Evolutionary conservation across 2,888 invertebrate species (phyloP), one percentile per base, ranked within the genome.

Genomic region (Caenorhabditis doughertyi): DNA sequence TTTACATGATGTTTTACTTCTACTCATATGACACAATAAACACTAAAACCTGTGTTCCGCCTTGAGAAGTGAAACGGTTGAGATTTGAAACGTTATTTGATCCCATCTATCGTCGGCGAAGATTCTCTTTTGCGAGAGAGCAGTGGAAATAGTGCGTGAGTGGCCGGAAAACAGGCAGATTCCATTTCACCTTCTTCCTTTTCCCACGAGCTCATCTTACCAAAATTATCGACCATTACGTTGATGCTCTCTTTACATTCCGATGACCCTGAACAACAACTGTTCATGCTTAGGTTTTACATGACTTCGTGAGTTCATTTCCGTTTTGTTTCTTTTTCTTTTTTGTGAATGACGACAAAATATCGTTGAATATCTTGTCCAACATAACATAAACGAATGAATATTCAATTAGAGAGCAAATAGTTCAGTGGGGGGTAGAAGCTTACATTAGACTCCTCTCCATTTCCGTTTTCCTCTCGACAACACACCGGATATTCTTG

Each of bases 151-250:
- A 72, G 71, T 71, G 72, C 79, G 71, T 79, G 67, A 73, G 72
- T 72, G 67, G 73, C 65, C 71, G 68, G 80, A 80, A 80, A 80
- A 80, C 73, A 80, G 80, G 73, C 80, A 80, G 80, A 80, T 80
- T 80, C 80, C 80, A 80, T 80, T 80, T 80, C 80, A 73, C 72
- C 73, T 72, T 72, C 72, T 72, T 79, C 53, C 62, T 73, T 60
- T 58, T 73, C 80, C 80, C 80, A 80, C 80, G 80, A 80, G 71
- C 73, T 80, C 80, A 68, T 73, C 62, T 80, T 80, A 80, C 80
- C 80, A 49, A 72, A 72, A 65, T 72, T 79, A 79, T 79, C 72
- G 72, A 79, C 72, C 71, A 72, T 72, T 79, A 77, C 62, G 77
- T 77, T 62, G 39, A 68, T 67, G 60, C 62, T 29, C 47, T 25